Evolutionary conservation across 2,888 invertebrate genomes (phyloP), one percentile per base, ranked within the genome.

Genomic region (Cerceris ruficornis): DNA sequence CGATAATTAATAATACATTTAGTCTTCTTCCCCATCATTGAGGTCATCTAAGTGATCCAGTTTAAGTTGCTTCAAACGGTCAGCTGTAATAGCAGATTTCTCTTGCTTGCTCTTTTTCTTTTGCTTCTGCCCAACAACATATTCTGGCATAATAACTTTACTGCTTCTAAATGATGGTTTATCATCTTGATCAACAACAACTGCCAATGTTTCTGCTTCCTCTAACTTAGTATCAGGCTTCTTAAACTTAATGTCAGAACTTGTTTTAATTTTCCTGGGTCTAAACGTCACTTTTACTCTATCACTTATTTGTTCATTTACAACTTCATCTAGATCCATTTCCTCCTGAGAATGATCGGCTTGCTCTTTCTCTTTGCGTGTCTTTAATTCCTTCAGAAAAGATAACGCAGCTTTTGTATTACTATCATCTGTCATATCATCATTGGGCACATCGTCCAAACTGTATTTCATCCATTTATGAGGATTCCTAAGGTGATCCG

Each of bases 381-480:
- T 93, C 88, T 95, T 95, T 80, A 97, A 91, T 91, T 96, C 94
- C 72, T 94, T 94, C 46, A 97, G 93, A 90, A 97, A 96, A n/a
- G 95, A 94, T 83, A 97, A 93, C 0, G 97, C 97, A 52, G 97
- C 96, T 59, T 95, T 94, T 13, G 95, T 95, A 87, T 98, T 98
- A 55, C 95, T 95, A 67, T 94, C 94, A 71, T 97, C 97, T 0
- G 97, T 96, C 93, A 97, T 95, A 88, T 97, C 96, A 14, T 95
- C 95, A 72, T 93, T 94, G 7, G 94, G 94, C 4, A 97, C 97
- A 94, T 97, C 96, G 41, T 95, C 95, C 15, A 98, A 92, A 14
- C 95, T 95, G 88, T 98, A 98, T 88, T 95, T 96, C 11, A 94
- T 95, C 96, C 97, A 98, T 89, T 96, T 97, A 77, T 96, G 94